Evolutionary conservation across 2,797 vertebrate species (phyloP).

Genomic region (Mormyrops attenuatus): DNA sequence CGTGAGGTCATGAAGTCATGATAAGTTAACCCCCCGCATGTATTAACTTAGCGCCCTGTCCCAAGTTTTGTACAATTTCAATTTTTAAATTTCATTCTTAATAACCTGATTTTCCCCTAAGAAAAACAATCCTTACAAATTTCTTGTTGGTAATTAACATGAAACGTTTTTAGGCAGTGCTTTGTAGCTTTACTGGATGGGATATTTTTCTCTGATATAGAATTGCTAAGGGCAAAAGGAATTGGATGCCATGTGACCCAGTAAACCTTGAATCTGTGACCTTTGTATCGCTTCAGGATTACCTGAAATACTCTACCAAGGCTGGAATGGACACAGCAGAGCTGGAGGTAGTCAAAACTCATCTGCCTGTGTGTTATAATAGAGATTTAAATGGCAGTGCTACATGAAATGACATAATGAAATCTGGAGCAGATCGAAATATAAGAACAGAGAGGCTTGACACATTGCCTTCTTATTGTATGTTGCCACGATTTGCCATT

Average conservation of each 20-base stretch:
- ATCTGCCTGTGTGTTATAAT: not conserved
- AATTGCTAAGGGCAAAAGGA: not conserved
- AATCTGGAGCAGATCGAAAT: not conserved
- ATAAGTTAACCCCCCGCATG: not conserved
- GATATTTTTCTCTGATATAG: not conserved
- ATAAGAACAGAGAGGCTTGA: not conserved
- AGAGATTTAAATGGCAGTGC: not conserved
- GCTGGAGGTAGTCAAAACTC: slow-evolving; percentile 63
- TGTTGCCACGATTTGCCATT: not conserved
- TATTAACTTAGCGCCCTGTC: not conserved
- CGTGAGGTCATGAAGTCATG: not conserved
- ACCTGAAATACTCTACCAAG: slow-evolving; percentile 80
- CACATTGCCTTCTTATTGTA: not conserved
- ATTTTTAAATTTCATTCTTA: not conserved
- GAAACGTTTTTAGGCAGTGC: not conserved
- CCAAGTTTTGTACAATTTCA: not conserved
- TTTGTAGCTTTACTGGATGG: not conserved
- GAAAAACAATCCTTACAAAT: not conserved
- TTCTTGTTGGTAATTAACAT: not conserved
- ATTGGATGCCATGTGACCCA: not conserved
- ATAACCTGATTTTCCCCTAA: not conserved
- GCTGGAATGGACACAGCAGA: slow-evolving; percentile 70
- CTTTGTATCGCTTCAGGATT: slow-evolving; percentile 62
- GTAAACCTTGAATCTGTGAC: not conserved
- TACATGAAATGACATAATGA: not conserved